Percentiles rank a stretch among this genome's conserved stretches.
Conservation (phyloP, 2,888 invertebrate species). For the Brenthis hecate region DNA sequence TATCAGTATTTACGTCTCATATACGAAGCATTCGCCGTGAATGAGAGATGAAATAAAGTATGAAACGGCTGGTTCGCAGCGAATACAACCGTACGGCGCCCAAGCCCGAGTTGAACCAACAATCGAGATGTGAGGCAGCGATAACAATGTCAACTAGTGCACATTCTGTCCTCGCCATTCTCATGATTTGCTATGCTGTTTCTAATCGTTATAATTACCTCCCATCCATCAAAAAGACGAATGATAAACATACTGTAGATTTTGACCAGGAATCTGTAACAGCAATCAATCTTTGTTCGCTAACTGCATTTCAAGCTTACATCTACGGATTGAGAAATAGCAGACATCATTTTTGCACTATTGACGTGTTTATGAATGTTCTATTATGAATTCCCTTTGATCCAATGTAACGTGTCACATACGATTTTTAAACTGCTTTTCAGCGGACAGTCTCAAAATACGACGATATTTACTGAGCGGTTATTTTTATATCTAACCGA, state of each 20-base stretch:
- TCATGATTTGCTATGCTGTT: constrained; percentile 78
- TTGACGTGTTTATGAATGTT: constrained; percentile 74
- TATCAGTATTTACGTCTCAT: constrained; percentile 64
- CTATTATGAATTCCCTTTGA: constrained; percentile 73
- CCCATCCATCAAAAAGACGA: constrained; percentile 75
- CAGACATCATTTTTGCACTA: constrained; percentile 77
- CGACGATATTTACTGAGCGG: constrained; percentile 5
- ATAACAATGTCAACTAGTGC: constrained; percentile 76
- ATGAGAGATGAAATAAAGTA: constrained; percentile 72
- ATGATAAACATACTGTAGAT: constrained; percentile 62
- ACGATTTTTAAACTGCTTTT: constrained; percentile 27
- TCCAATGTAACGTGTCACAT: constrained; percentile 54
- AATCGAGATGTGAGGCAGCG: constrained; percentile 74
- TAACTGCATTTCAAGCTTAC: constrained; percentile 20
- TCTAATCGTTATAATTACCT: constrained; percentile 79
- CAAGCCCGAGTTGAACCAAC: constrained; percentile 55
- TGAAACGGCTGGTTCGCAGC: constrained; percentile 48
- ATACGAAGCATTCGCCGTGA: constrained; percentile 63
- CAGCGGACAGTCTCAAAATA: constrained; percentile 13
- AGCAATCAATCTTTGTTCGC: constrained; percentile 57
- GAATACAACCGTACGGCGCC: constrained; percentile 45
- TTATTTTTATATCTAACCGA: constrained; percentile 26
- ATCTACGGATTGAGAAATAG: constrained; percentile 64
- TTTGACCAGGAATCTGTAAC: constrained; percentile 60
- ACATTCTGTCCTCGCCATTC: constrained; percentile 71